Evolutionary conservation across 2,888 invertebrate genomes (phyloP).

Genomic region (Alviniconcha strummeri): DNA sequence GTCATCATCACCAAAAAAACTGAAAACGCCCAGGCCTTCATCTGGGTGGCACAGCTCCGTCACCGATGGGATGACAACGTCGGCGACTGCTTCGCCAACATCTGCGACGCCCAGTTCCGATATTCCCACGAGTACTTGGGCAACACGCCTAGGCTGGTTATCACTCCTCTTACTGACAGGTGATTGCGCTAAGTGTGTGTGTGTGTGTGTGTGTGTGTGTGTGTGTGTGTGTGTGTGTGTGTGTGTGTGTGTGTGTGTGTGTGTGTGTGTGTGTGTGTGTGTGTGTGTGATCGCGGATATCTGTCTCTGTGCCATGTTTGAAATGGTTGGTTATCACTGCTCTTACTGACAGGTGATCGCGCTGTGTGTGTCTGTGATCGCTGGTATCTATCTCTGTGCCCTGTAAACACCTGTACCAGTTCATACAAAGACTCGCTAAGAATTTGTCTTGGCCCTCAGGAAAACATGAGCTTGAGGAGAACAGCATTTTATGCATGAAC

Average conservation of each 20-base stretch:
- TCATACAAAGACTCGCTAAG: background rate
- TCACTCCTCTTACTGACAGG: conserved; percentile 93
- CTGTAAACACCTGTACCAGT: no score
- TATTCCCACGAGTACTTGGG: conserved; percentile 97
- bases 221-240: background rate
- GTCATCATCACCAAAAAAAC: conserved; percentile 90
- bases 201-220: background rate
- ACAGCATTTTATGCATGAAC: no score
- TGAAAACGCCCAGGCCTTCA: conserved; percentile 67
- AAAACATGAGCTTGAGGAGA: no score
- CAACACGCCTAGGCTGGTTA: conserved; percentile 94
- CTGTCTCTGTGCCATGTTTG: no score
- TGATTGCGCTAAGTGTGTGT: conserved; percentile 36
- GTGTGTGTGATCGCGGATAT: background rate
- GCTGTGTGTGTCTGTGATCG: background rate
- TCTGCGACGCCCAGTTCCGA: conserved; percentile 95
- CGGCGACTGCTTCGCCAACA: conserved; percentile 94
- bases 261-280: background rate
- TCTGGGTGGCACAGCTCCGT: conserved; percentile 80
- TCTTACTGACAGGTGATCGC: conserved; percentile 82
- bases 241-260: conserved; percentile 16
- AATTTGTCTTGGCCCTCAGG: no score
- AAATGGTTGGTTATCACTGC: conserved; percentile 92
- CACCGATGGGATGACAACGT: conserved; percentile 93
- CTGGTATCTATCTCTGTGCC: no score